phyloP scores from a whole-genome alignment of 2,797 vertebrate species.

The Melanotaenia trifasciata region DNA sequence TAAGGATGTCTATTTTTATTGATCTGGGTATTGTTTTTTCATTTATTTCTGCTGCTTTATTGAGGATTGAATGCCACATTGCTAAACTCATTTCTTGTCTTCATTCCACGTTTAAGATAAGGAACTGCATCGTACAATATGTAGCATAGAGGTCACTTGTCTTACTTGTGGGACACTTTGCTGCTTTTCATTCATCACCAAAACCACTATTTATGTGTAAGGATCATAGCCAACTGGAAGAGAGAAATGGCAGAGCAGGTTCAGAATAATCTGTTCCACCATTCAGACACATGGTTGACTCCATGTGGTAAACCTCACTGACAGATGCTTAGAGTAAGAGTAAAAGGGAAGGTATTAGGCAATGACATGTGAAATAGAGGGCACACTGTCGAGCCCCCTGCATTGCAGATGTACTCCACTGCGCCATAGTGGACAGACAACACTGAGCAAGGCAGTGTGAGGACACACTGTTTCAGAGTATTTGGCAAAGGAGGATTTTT shows the following conservation, averaged over 20 bases:
- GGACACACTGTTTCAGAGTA: conserved; percentile 43
- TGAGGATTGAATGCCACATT: not conserved
- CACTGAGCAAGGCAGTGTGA: conserved; percentile 52
- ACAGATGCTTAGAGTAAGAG: conserved; percentile 77
- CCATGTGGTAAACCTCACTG: conserved; percentile 72
- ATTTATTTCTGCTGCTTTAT: conserved; percentile 2
- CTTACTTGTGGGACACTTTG: conserved; percentile 33
- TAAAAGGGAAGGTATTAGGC: conserved; percentile 77
- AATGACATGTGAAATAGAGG: conserved; percentile 84
- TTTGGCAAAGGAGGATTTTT: conserved; percentile 42
- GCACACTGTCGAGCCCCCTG: conserved; percentile 73
- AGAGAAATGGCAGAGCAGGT: conserved; percentile 34
- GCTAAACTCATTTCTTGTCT: not conserved
- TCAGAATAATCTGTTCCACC: conserved; percentile 63
- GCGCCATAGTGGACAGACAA: conserved; percentile 68
- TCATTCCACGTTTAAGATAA: conserved; percentile 16
- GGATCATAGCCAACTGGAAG: conserved; percentile 48
- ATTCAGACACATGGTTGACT: conserved; percentile 66
- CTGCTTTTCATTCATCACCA: conserved; percentile 41
- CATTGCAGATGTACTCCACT: conserved; percentile 80
- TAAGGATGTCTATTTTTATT: conserved; percentile 11
- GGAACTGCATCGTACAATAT: conserved; percentile 14
- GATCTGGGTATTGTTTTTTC: conserved; percentile 12
- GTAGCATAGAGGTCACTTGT: conserved; percentile 33
- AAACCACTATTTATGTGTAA: conserved; percentile 44